Conservation (phyloP, 2,113 vertebrate genomes). For the Recurvirostra avosetta region DNA sequence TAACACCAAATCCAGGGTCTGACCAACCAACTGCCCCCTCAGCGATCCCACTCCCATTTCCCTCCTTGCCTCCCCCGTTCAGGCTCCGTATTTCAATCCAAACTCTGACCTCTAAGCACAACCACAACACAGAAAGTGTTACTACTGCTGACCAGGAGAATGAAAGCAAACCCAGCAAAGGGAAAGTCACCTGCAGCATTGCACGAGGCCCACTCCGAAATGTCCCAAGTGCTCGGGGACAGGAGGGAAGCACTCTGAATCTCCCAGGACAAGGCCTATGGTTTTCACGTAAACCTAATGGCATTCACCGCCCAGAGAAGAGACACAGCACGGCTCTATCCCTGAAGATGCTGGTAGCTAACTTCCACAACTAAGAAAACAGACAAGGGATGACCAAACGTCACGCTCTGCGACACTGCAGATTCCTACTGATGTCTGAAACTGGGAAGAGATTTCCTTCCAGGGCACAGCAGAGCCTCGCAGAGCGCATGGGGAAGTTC, state of each 20-base stretch:
- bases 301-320: no score
- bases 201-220: rapidly evolving
- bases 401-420: rapidly evolving
- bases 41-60: neutral
- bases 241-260: rapidly evolving
- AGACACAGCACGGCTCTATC: rapidly evolving
- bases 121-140: rapidly evolving
- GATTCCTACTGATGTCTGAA: neutral
- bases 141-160: neutral
- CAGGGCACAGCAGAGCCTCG: neutral
- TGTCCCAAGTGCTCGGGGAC: rapidly evolving
- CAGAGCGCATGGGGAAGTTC: neutral
- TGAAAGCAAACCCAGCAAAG: neutral
- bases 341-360: neutral
- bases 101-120: neutral
- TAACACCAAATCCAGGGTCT: neutral
- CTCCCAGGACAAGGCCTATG: neutral
- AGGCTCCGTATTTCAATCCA: rapidly evolving
- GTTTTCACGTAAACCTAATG: rapidly evolving
- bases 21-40: neutral
- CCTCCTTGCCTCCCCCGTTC: neutral
- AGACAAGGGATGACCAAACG: rapidly evolving
- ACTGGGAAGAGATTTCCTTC: neutral
- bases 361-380: neutral
- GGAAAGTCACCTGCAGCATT: neutral